These are phyloP conservation scores for Chiloscyllium punctatum DNA, from an alignment of 2,797 vertebrate species.

Conservation along the genomic window DNA sequence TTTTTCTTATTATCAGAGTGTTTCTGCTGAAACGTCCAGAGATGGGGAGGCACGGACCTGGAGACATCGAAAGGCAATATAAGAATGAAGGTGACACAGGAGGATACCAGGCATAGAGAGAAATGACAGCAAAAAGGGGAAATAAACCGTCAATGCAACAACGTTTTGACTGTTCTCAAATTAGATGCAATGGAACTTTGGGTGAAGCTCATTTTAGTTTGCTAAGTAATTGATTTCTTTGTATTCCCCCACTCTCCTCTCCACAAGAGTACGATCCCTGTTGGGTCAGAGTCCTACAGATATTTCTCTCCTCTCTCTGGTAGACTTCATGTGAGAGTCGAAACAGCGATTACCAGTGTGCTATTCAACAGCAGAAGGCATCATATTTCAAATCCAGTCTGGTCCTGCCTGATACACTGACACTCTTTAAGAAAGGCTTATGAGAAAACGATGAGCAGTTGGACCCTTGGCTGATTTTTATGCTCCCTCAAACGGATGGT, in stretches of 20 bases:
- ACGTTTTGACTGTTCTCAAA: background rate
- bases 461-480: background rate
- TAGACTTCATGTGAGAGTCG: background rate
- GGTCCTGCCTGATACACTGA: background rate
- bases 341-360: background rate
- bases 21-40: slow-evolving; percentile 65
- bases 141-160: background rate
- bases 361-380: background rate
- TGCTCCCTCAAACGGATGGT: background rate
- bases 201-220: background rate
- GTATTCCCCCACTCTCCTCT: background rate
- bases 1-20: slow-evolving; percentile 56
- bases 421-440: background rate
- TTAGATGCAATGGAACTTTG: background rate
- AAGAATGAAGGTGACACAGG: background rate
- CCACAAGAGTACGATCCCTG: background rate
- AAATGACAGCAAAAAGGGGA: background rate
- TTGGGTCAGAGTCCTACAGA: background rate
- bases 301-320: background rate
- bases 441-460: background rate
- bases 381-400: background rate
- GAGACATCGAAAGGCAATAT: slow-evolving; percentile 35
- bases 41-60: slow-evolving; percentile 67
- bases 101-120: background rate
- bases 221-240: background rate